Base-by-base conservation (phyloP, 2,797 vertebrate species). In the Australoheros facetus region DNA sequence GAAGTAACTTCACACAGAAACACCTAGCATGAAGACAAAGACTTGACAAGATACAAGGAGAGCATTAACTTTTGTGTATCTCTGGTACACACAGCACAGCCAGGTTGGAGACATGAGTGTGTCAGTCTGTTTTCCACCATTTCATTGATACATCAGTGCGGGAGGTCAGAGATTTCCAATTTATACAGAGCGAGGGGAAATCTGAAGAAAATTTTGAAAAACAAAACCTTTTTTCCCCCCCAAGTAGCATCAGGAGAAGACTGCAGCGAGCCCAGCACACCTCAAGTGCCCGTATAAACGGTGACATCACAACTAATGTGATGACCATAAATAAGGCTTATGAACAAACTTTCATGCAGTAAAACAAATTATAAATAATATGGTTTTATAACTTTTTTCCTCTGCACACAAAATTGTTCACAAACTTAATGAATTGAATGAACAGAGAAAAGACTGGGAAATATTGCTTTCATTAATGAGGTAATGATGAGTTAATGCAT, bases 201-300 rank as follows among this genome's bases (percentile, higher is more conserved):
- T 14, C 39, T 4, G 3, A 13, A 42, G 39, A 42, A 42, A 42
- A 3, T 1, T 12, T 42, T 42, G 39, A 42, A 11, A 34, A 34
- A 8, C 34, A 34, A 34, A 34, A 28, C 3, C 28, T 28, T 32
- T 32, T 32, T 32, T 2, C 26, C 26, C 32, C 32, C 32, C 32
- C 5, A 34, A 34, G 34, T 32, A 32, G 39, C 10, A 12, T 42
- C 39, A 13, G 11, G 11, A 13, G 39, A 13, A 12, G 4, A 12
- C 11, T 42, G 39, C 11, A 42, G 39, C 37, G 34, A 39, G 37
- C 10, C 37, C 8, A 8, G 37, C 42, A 45, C 14, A 16, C 34
- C n/a, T 62, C 13, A 16, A 26, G 37, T 5, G 0, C 0, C 59
- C 26, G 37, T 11, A 11, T 45, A 64, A 64, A 64, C 5, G 60